Conservation (phyloP, 2,797 vertebrate species). For the Cetoscarus ocellatus region DNA sequence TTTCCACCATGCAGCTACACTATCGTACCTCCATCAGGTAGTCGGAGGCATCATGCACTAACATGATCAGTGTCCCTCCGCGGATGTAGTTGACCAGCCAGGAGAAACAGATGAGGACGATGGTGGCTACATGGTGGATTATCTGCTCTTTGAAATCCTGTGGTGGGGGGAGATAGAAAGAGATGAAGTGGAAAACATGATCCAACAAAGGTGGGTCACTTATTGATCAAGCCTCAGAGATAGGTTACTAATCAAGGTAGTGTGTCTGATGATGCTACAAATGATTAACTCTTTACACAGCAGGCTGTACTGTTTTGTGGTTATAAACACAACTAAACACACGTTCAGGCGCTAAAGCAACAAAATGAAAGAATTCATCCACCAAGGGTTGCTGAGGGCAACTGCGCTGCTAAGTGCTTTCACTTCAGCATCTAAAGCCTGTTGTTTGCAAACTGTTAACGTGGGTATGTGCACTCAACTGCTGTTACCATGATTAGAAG, state of each 20-base stretch:
- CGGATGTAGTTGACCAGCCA: constrained; percentile 96
- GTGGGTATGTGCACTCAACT: no score
- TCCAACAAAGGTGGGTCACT: constrained; percentile 37
- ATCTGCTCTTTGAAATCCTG: constrained; percentile 98
- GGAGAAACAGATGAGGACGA: constrained; percentile 93
- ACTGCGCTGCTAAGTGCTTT: no score
- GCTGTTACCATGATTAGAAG: no score
- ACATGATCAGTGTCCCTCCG: constrained; percentile 94
- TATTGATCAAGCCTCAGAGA: constrained; percentile 63
- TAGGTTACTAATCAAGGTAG: constrained; percentile 45
- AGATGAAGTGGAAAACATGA: constrained; percentile 1
- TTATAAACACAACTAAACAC: constrained; percentile 10
- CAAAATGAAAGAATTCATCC: no score
- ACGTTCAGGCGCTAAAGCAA: not conserved
- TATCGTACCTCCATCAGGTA: constrained; percentile 93
- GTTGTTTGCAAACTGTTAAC: no score
- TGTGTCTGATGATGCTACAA: constrained; percentile 23
- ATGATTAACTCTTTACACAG: constrained; percentile 62
- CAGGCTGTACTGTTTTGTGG: not conserved
- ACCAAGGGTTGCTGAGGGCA: no score
- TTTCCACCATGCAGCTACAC: no score
- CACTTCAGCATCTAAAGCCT: no score
- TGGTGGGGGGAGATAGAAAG: not conserved
- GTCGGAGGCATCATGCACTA: constrained; percentile 93
- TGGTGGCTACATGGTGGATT: constrained; percentile 94